Evolutionary conservation across 2,797 vertebrate genomes (phyloP), one percentile per base, ranked within the genome.

Genomic region (Ficedula albicollis): DNA sequence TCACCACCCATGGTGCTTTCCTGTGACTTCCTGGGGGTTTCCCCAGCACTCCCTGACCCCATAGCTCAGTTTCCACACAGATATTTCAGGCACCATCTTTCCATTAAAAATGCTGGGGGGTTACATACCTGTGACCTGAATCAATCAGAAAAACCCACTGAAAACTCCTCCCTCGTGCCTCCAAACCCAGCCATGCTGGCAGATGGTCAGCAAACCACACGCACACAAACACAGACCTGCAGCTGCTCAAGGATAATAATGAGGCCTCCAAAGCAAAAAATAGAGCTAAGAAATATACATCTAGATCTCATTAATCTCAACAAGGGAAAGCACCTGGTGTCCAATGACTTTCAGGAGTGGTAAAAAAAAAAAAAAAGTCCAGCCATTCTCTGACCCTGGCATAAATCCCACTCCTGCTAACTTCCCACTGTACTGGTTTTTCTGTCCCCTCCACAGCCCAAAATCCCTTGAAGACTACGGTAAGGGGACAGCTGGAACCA

Each of bases 1-100:
- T 85, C 14, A 3, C 14, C 20, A 3, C 8, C 21, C 4, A 13
- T 1, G 4, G 48, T 20, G 11, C 46, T 82, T 49, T 46, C 51
- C 55, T 70, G 49, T 1, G 3, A 55, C 36, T 38, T 34, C 22
- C 26, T 7, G 1, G 7, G 55, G 18, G 44, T 6, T 72, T 54
- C 36, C 25, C 8, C 14, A 64, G 51, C 4, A 12, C 8, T 18
- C n/a, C 2, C 2, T 5, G 11, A 60, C 7, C 16, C 56, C 0
- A 0, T 32, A 54, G 41, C 46, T 90, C 52, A 17, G 14, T 39
- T 77, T 88, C 39, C 56, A 56, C 1, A 0, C 10, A 59, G 44
- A 1, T 67, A 67, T 15, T 86, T 77, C 64, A 74, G 43, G 9
- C 11, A 73, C 5, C 15, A 30, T 32, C 4, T 54, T 83, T 15